Percentiles rank a stretch among this genome's conserved stretches.
These are phyloP conservation scores for Aurelia coerulea DNA, from an alignment of 30 jellyfish, hydroid and myxozoan species.

Conservation along the genomic window DNA sequence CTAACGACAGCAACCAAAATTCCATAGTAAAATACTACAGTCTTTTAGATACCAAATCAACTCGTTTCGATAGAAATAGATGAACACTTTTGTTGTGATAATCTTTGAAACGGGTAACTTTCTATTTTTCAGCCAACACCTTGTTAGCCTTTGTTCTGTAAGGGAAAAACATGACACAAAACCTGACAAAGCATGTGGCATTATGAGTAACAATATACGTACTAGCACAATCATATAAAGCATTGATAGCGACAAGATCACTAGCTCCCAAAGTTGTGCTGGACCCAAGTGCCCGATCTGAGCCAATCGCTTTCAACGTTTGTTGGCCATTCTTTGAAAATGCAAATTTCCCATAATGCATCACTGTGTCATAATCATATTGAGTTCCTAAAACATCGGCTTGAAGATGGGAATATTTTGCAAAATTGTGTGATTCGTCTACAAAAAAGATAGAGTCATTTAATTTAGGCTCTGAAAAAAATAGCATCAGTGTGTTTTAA, in stretches of 20 bases:
- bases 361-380: slow-evolving; percentile 56
- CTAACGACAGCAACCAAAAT: too few species aligned
- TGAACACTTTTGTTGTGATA: too few species aligned
- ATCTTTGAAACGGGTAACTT: too few species aligned
- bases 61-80: too few species aligned
- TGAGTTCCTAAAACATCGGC: slow-evolving; percentile 50
- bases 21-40: too few species aligned
- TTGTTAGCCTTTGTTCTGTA: too few species aligned
- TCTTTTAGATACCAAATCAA: too few species aligned
- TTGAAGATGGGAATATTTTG: slow-evolving; percentile 20
- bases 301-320: slow-evolving; percentile 65
- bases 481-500: too few species aligned
- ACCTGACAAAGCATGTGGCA: neutral
- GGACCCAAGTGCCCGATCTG: slow-evolving; percentile 64
- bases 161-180: neutral
- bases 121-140: too few species aligned
- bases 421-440: slow-evolving; percentile 51
- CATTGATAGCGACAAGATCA: slow-evolving; percentile 61
- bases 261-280: slow-evolving; percentile 47
- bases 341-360: slow-evolving; percentile 79
- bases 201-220: neutral
- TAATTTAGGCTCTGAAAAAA: neutral
- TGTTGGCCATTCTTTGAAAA: slow-evolving; percentile 65
- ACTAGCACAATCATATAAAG: slow-evolving; percentile 70
- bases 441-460: neutral